Percentiles rank a stretch among this genome's conserved stretches.
These are phyloP conservation scores for Peromyscus eremicus DNA, from an alignment of 2,797 vertebrate genomes.

Conservation along the genomic window DNA sequence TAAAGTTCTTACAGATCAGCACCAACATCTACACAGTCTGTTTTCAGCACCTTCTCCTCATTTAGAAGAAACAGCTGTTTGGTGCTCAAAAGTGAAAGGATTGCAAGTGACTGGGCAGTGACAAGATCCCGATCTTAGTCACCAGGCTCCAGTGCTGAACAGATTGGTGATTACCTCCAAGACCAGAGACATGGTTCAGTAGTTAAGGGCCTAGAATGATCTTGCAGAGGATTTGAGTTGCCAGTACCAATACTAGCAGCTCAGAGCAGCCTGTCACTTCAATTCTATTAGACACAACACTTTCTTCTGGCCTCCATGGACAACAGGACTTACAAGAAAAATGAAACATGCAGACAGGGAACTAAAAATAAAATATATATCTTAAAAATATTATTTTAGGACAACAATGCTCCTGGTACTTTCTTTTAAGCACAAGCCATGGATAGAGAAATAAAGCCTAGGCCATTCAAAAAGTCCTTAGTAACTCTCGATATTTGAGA, in stretches of 20 bases:
- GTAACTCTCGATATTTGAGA: conserved; percentile 54
- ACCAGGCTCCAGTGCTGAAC: not conserved
- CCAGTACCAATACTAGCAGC: not conserved
- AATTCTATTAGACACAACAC: not conserved
- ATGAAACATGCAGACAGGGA: not conserved
- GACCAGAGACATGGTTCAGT: not conserved
- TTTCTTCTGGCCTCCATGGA: not conserved
- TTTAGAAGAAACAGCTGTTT: not conserved
- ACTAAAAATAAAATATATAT: not conserved
- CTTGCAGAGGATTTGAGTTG: not conserved
- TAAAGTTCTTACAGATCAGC: not conserved
- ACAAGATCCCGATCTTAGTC: not conserved
- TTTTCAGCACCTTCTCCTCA: not conserved
- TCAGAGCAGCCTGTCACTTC: not conserved
- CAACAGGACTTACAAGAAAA: not conserved
- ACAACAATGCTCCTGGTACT: not conserved
- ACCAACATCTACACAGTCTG: not conserved
- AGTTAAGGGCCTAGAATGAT: not conserved
- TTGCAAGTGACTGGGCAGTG: not conserved
- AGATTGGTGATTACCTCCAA: too few relatives aligned
- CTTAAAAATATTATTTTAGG: not conserved
- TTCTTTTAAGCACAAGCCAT: not conserved
- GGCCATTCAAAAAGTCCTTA: not conserved
- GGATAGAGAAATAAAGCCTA: conserved; percentile 43
- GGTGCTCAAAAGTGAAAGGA: not conserved